Evolutionary conservation across 2,888 invertebrate species (phyloP).

Genomic region (Autographa pulchrina): DNA sequence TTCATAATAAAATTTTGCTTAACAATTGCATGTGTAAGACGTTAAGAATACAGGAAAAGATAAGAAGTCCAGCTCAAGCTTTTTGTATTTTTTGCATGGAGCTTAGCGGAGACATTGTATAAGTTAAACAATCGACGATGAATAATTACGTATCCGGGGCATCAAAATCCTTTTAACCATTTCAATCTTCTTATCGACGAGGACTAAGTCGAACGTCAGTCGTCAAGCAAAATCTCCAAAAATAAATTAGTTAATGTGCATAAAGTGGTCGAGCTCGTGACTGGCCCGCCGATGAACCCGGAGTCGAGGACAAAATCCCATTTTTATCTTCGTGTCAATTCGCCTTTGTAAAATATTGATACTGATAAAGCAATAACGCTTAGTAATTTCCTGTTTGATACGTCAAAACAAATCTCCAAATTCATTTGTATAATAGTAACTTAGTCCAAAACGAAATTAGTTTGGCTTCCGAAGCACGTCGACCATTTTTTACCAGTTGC

Average conservation of each 20-base stretch:
- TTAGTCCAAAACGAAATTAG: slow-evolving; percentile 56
- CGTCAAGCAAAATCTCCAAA: slow-evolving; percentile 79
- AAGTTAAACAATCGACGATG: slow-evolving; percentile 53
- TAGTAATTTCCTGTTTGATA: slow-evolving; percentile 78
- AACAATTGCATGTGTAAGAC: slow-evolving; percentile 61
- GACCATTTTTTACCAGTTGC: slow-evolving; percentile 68
- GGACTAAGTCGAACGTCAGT: slow-evolving; percentile 72
- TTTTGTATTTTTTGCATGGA: slow-evolving; percentile 33
- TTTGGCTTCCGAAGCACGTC: slow-evolving; percentile 62
- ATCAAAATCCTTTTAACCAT: slow-evolving; percentile 71
- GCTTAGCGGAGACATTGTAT: slow-evolving; percentile 49
- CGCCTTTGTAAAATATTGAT: slow-evolving; percentile 79
- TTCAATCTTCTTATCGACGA: slow-evolving; percentile 68
- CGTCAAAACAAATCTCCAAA: slow-evolving; percentile 57
- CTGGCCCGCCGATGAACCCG: slow-evolving; percentile 78
- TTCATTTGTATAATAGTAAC: slow-evolving; percentile 59
- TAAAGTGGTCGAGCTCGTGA: slow-evolving; percentile 86
- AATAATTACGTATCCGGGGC: slow-evolving; percentile 49
- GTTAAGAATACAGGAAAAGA: slow-evolving; percentile 44
- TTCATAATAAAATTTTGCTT: slow-evolving; percentile 51
- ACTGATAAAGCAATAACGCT: slow-evolving; percentile 76
- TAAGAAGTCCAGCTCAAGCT: slow-evolving; percentile 33
- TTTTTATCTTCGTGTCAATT: slow-evolving; percentile 79
- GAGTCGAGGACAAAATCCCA: slow-evolving; percentile 67
- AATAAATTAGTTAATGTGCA: slow-evolving; percentile 83